phyloP scores from a whole-genome alignment of 2,113 vertebrate genomes.

The Cricetomys ansorgei region DNA sequence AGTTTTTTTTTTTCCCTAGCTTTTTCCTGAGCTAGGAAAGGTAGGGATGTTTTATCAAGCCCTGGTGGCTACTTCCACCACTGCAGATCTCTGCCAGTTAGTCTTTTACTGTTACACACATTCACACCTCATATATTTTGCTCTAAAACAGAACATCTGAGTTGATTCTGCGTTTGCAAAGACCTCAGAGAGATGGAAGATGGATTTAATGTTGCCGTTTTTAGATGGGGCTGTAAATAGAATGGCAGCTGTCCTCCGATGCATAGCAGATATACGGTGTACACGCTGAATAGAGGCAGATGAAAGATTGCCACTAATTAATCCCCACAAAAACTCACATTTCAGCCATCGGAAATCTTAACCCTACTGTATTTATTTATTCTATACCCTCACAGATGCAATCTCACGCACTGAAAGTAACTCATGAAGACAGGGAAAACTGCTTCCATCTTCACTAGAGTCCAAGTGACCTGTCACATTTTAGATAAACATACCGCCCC shows the following conservation, averaged over 20 bases:
- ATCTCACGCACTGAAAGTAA: slow-evolving; percentile 46
- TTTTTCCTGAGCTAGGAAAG: not conserved
- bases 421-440: not conserved
- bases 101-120: slow-evolving; percentile 68
- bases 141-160: slow-evolving; percentile 81
- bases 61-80: slow-evolving; percentile 58
- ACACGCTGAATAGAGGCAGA: slow-evolving; percentile 73
- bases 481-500: not conserved
- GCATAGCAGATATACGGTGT: slow-evolving; percentile 72
- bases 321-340: slow-evolving; percentile 44
- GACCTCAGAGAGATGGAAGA: slow-evolving; percentile 79
- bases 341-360: slow-evolving; percentile 49
- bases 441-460: not conserved
- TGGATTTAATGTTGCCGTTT: slow-evolving; percentile 78
- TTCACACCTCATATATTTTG: slow-evolving; percentile 66
- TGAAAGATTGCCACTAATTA: slow-evolving; percentile 72
- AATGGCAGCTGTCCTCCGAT: slow-evolving; percentile 79
- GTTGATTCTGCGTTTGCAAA: slow-evolving; percentile 72
- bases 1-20: slow-evolving; percentile 35
- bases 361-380: not conserved
- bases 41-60: slow-evolving; percentile 54
- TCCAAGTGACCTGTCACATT: slow-evolving; percentile 33
- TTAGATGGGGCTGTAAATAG: slow-evolving; percentile 79
- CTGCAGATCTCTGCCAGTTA: slow-evolving; percentile 70
- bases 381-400: not conserved